Evolutionary conservation across 2,888 invertebrate species (phyloP), one percentile per base, ranked within the genome.

Genomic region (Alloscopus bannaensis): DNA sequence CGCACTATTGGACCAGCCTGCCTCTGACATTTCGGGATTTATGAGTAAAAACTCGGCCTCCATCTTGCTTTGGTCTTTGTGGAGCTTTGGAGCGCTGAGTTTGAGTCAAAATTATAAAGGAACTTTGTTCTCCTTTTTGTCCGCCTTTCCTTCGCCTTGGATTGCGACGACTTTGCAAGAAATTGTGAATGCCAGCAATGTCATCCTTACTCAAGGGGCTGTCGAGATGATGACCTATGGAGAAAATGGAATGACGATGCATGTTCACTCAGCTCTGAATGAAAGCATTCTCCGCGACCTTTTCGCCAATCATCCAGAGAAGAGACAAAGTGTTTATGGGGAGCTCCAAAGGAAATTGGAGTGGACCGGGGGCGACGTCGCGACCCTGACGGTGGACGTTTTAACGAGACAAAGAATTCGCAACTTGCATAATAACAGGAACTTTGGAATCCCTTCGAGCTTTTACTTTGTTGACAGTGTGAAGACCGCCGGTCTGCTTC

Each of bases 101-200:
- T 18, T 79, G 1, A 72, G 66, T 31, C 65, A 79, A 28, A 20
- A 40, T 1, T 79, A 79, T 45, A 79, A 79, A 18, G 79, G 79
- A 47, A 64, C 71, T 2, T 31, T 79, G 24, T 66, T 72, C 22
- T 71, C 79, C 18, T 79, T 72, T 40, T 24, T 79, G 31, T 45
- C 79, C 20, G 57, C 60, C 24, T 31, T 50, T 16, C 79, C 79
- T 11, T 8, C 40, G 8, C 71, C 79, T 3, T 26, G 31, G 11
- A 69, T 72, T 29, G 72, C 79, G 16, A 16, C 22, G 0, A 60
- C 47, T 0, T 20, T 79, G n/a, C 18, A 45, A 16, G 18, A 24
- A 1, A 50, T 79, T 47, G 36, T 79, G 2, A 16, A 65, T 1
- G 50, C 36, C 11, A 31, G 57, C 4, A 16, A 22, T 1, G 28